Evolutionary conservation across 2,113 vertebrate species (phyloP), one percentile per base, ranked within the genome.

Genomic region (Platysteira castanea): DNA sequence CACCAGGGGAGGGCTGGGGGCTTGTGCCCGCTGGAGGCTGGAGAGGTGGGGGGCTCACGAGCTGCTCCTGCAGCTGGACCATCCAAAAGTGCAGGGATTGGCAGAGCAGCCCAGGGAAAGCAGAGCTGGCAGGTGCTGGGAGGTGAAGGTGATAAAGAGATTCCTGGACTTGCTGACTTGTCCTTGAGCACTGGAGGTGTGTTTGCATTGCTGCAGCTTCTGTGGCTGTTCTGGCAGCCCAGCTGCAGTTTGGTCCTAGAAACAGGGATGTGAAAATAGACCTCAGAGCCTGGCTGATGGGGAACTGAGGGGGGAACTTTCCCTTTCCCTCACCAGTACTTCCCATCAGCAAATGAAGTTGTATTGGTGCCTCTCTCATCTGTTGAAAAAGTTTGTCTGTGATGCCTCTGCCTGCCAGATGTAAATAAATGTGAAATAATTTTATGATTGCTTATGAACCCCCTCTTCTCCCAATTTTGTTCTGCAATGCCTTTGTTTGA

Each of bases 381-480:
- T 82, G 17, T 17, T 53, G 35, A 67, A 27, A 73, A 64, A 64
- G 44, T 7, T 14, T 28, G 18, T 46, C 52, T 28, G 20, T 47
- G 53, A 15, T 47, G 49, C 22, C 59, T 87, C 1, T 80, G 63
- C n/a, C 49, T 65, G 64, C 22, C 50, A 87, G 49, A 9, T 30
- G 33, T 2, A 75, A 87, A 54, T 50, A 5, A 74, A 80, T 3
- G 23, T n/a, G n/a, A n/a, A n/a, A n/a, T 53, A 35, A 37, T 61
- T 88, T 79, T 71, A 9, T 35, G 27, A 19, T n/a, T 69, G 59
- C 6, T 1, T 1, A 12, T 46, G 71, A 68, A 15, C 2, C 2
- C 6, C 4, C 7, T 27, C 15, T 42, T 28, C 9, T n/a, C 20
- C 13, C 13, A n/a, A 0, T 56, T 67, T 67, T 61, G 5, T 47